phyloP scores from a whole-genome alignment of 1,140 invertebrate species.

The Patella vulgata region DNA sequence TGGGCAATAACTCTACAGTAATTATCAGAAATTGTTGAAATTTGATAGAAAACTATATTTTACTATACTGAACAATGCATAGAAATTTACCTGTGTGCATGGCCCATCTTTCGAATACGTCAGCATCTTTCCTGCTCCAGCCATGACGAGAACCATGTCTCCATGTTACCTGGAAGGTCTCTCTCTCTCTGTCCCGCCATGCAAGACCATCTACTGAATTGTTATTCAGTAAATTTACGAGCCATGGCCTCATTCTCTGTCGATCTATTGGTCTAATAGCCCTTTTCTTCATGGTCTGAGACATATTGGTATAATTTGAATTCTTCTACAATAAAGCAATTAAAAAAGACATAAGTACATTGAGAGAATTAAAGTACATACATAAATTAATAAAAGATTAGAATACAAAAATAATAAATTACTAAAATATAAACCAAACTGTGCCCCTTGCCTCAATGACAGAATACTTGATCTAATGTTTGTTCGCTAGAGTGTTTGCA shows the following conservation, averaged over 20 bases:
- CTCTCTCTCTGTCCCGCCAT: constrained; percentile 43
- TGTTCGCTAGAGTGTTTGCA: too few species aligned
- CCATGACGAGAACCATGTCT: constrained; percentile 50
- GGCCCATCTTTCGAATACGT: constrained; percentile 51
- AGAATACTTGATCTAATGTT: too few species aligned
- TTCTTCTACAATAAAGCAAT: constrained; percentile 8
- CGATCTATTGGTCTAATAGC: constrained; percentile 40
- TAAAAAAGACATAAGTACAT: background rate
- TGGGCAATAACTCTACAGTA: too few species aligned
- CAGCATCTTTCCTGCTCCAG: constrained; percentile 44
- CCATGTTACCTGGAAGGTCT: constrained; percentile 51
- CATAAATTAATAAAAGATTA: too few species aligned
- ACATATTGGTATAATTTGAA: background rate
- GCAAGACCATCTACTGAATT: constrained; percentile 31
- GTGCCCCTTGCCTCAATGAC: too few species aligned
- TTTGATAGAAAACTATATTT: too few species aligned
- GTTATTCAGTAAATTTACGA: constrained; percentile 31
- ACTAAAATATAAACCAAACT: too few species aligned
- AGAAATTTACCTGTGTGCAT: constrained; percentile 56
- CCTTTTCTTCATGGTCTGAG: constrained; percentile 8
- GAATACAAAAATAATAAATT: too few species aligned
- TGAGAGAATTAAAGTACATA: constrained; percentile 3
- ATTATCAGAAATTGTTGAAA: too few species aligned
- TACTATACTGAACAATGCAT: too few species aligned
- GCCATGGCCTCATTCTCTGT: constrained; percentile 45